Conservation (phyloP, 30 jellyfish, hydroid and myxozoan species). For the Pelagia noctiluca region DNA sequence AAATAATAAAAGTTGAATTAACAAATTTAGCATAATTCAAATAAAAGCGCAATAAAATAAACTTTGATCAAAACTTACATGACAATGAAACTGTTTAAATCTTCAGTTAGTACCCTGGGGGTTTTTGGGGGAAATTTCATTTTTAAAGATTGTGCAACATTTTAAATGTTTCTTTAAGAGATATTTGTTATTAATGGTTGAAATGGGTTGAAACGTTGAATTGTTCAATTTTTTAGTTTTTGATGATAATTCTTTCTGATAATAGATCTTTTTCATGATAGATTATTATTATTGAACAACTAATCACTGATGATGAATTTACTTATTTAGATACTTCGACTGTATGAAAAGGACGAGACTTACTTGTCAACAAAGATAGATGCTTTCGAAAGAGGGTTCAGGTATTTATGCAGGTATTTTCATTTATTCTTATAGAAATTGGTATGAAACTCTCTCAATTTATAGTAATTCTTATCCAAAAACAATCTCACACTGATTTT, state of each 20-base stretch:
- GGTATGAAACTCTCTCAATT: background rate
- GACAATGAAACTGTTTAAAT: no score
- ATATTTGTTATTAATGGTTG: background rate
- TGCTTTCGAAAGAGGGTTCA: conserved; percentile 6
- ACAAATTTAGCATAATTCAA: no score
- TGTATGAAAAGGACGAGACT: conserved; percentile 19
- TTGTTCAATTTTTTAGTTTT: background rate
- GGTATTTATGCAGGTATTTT: background rate
- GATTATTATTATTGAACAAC: no score
- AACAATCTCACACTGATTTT: background rate
- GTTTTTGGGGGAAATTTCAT: no score
- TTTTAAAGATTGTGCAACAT: background rate
- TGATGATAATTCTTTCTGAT: no score
- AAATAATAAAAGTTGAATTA: no score
- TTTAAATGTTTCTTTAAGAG: background rate
- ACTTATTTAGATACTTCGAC: conserved; percentile 10
- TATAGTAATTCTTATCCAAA: background rate
- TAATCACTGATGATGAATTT: no score
- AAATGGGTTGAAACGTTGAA: background rate
- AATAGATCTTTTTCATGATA: no score
- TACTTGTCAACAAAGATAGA: conserved; percentile 19
- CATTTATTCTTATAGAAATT: background rate
- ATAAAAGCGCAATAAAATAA: no score
- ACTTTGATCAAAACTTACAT: no score
- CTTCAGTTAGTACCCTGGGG: no score